Base-by-base conservation (phyloP, 2,888 invertebrate species). In the Hydriomena furcata region DNA sequence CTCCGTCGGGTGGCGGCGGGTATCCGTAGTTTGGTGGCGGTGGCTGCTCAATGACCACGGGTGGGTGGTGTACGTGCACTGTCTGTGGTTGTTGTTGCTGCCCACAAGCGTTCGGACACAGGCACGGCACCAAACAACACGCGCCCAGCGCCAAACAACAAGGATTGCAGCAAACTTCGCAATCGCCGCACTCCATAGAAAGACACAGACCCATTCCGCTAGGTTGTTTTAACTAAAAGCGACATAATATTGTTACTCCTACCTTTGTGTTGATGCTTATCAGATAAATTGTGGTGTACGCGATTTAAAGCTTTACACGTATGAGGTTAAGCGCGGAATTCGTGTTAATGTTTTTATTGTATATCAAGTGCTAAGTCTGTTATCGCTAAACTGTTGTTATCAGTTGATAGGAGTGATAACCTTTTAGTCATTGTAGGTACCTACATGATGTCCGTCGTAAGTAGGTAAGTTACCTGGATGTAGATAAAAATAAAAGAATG, bases 51-150 rank as follows among this genome's bases (percentile, higher is more conserved):
- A 84, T 62, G 25, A 80, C 55, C 7, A 77, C 63, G 1, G 80
- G 74, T 1, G 85, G 85, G 1, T 84, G 88, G 17, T 87, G 88
- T 1, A 86, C 71, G 28, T 82, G 75, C n/a, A 87, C 76, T 0
- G 81, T 78, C 43, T 79, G 84, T 0, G 78, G 79, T 0, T 78
- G 86, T 0, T 61, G 84, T 27, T 87, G 85, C 51, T 82, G 84
- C 0, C 89, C 89, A 36, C 89, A 89, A 2, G 87, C 88, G 68
- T 89, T 88, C 1, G 88, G 87, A 46, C 89, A 90, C 45, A 84
- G 66, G 59, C 89, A 88, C 10, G 89, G 88, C 8, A 88, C 68
- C 57, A 88, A 68, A 58, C 89, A 90, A 63, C 88, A 88, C 0
- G 89, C 88, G 30, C 87, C 74, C 63, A 89, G 58, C 20, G 85